A percentile compares a stretch with the other conserved stretches of the same genome.
phyloP scores from a whole-genome alignment of 2,888 invertebrate genomes.

The Cephus nigrinus region DNA sequence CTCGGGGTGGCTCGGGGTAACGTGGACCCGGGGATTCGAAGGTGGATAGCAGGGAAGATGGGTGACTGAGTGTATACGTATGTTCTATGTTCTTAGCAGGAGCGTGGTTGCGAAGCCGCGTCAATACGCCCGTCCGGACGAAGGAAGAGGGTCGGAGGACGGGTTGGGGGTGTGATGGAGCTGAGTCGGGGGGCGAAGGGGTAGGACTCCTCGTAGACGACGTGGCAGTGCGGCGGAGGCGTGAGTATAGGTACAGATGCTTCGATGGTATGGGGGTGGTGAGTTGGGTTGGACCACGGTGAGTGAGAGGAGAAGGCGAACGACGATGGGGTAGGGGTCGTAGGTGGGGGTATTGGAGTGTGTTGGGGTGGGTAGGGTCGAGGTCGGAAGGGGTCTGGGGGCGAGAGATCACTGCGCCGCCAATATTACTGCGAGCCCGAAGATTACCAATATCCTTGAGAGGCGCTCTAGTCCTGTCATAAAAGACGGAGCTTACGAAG shows the following conservation, averaged over 20 bases:
- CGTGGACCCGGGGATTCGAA: conserved; percentile 20
- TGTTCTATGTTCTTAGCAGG: conserved; percentile 48
- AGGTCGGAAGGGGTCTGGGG: conserved; percentile 37
- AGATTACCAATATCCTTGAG: conserved; percentile 67
- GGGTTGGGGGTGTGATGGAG: conserved; percentile 23
- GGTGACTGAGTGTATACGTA: conserved; percentile 23
- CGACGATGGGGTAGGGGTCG: not conserved
- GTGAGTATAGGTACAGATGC: conserved; percentile 21
- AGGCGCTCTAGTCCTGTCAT: conserved; percentile 64
- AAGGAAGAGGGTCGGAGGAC: conserved; percentile 31
- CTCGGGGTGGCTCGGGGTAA: not conserved
- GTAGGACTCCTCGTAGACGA: conserved; percentile 21
- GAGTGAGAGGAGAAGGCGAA: conserved; percentile 21
- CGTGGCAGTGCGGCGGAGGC: conserved; percentile 15
- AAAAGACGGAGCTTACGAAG: conserved; percentile 65
- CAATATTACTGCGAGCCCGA: conserved; percentile 63
- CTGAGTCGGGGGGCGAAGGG: conserved; percentile 29
- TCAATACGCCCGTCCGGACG: conserved; percentile 56
- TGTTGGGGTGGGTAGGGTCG: conserved; percentile 7
- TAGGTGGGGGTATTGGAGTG: not conserved
- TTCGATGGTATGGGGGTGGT: conserved; percentile 20
- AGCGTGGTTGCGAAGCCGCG: conserved; percentile 57
- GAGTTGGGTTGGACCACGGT: conserved; percentile 2
- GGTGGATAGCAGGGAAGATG: conserved; percentile 23
- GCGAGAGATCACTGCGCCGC: conserved; percentile 64